Evolutionary conservation across 1,140 invertebrate genomes (phyloP), one percentile per base, ranked within the genome.

Genomic region (Conus betulinus): DNA sequence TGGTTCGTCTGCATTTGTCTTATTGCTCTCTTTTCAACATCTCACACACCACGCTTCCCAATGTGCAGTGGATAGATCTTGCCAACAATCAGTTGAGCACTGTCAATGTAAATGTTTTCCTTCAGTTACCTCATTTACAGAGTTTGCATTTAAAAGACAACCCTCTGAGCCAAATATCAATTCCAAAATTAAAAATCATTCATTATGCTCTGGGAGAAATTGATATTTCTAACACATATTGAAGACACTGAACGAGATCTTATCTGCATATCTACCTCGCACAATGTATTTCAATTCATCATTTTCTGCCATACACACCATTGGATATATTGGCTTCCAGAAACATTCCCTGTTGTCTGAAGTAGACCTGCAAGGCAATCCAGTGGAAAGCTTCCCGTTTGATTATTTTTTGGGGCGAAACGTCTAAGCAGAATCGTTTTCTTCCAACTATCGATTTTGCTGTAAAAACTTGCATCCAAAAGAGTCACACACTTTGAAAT

Each of bases 361-460:
- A n/a, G 2, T 82, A 23, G 25, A 82, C 23, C 4, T 82, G 11
- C 15, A n/a, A 13, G 27, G 23, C 11, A 82, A 17, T 51, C 79
- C 79, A 51, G 39, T 82, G 10, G 23, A 51, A 20, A 52, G 10
- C 51, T 51, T 15, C 27, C 79, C 10, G 0, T 4, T 51, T 39
- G 39, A 89, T 55, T 89, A 23, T 90, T 92, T 51, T 74, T 51
- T 25, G 60, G 63, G 20, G 17, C 89, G 2, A 7, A 11, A 11
- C 78, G 53, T 20, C 60, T 91, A 17, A 8, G 63, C 25, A 0
- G 13, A 10, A 84, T 13, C 83, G 3, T n/a, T 82, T 11, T 90
- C 91, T 17, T 90, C 91, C 51, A 79, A 88, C 3, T 92, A 83
- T 76, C 81, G 85, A 81, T 89, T 93, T 53, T 94, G 93, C 79